Percentiles rank a stretch among this genome's conserved stretches.
Conservation (phyloP, 2,113 vertebrate species). For the Triplophysa siluroides region DNA sequence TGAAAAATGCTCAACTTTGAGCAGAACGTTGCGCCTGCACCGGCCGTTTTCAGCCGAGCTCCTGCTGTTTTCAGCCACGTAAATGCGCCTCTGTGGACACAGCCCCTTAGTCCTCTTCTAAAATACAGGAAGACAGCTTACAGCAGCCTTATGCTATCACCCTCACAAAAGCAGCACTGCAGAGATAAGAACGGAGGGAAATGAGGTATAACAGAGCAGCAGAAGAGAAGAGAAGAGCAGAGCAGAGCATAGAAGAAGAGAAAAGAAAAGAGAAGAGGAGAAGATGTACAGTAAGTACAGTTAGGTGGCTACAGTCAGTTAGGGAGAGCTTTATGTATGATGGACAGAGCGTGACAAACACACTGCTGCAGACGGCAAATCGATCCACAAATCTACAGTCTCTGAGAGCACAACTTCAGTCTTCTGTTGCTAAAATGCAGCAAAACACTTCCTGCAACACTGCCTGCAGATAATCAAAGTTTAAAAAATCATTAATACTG, state of each 20-base stretch:
- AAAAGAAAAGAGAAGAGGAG: neutral
- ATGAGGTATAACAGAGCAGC: neutral
- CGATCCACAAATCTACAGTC: conserved; percentile 23
- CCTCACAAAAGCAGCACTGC: conserved; percentile 39
- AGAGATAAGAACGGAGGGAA: conserved; percentile 7
- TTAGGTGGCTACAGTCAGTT: neutral
- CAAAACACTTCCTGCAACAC: neutral
- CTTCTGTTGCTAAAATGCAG: neutral
- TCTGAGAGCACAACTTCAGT: neutral
- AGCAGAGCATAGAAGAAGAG: neutral
- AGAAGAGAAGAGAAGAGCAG: neutral
- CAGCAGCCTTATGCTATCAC: conserved; percentile 19
- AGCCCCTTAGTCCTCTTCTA: conserved; percentile 11
- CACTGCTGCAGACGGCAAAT: conserved; percentile 34
- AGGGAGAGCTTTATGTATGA: neutral
- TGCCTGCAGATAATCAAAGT: neutral
- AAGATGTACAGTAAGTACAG: no score
- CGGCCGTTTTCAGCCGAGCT: no score
- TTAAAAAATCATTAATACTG: neutral
- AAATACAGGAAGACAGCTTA: conserved; percentile 18
- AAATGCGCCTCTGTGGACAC: no score
- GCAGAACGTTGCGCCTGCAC: no score
- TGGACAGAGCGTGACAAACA: conserved; percentile 11
- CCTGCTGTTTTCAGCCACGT: no score
- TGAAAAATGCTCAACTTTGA: no score